These are phyloP conservation scores for Gallinago nigripennis DNA, from an alignment of 2,797 vertebrate species.

Conservation along the genomic window DNA sequence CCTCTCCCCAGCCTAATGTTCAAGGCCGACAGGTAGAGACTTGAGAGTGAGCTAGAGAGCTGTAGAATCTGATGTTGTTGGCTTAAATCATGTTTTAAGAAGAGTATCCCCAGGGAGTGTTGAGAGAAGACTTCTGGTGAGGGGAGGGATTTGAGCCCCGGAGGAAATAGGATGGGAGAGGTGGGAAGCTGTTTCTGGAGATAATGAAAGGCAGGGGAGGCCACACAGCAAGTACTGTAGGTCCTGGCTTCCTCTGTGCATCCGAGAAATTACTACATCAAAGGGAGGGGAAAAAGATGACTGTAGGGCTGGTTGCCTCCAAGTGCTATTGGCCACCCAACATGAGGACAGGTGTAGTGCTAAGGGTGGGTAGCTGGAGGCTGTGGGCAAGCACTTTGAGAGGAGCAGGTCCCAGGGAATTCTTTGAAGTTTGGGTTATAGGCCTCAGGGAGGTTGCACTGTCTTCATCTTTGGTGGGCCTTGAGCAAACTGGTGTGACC, in stretches of 20 bases:
- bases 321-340: neutral
- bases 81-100: neutral
- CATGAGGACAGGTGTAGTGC: neutral
- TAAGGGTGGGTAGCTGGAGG: neutral
- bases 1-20: neutral
- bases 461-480: neutral
- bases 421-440: neutral
- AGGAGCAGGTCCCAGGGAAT: neutral
- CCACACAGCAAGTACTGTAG: neutral
- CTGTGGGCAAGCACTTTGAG: neutral
- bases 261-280: neutral
- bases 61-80: neutral
- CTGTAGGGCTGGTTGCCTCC: neutral
- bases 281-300: neutral
- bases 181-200: conserved; percentile 17
- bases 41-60: neutral
- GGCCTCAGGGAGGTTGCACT: neutral
- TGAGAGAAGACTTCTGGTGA: neutral
- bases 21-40: neutral
- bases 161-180: neutral
- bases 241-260: neutral
- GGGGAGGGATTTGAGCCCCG: neutral
- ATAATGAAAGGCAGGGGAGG: neutral
- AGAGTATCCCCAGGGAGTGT: neutral
- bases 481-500: neutral